Base-by-base conservation (phyloP, 2,888 invertebrate genomes). In the Microchrysa polita region DNA sequence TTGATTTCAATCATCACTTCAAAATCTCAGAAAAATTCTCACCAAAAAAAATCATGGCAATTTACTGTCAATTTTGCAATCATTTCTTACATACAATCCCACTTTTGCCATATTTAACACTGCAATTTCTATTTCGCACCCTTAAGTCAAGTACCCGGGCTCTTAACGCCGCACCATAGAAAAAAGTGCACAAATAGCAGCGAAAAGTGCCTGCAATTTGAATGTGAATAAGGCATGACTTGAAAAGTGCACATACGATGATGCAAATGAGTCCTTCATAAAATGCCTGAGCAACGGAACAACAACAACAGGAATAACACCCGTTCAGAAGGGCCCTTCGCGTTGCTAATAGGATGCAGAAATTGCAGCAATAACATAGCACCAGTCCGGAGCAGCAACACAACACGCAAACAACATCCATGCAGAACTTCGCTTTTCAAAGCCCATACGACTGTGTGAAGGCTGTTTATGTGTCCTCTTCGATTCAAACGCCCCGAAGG, bases 271-370 rank as follows among this genome's bases (percentile, higher is more conserved):
- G 57, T 34, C 34, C 9, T 40, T 57, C 20, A 18, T 40, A 52
- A n/a, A n/a, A 20, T 22, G 20, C 34, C n/a, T 22, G 57, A 18
- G 7, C 34, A 48, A 34, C 27, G 55, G 7, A 53, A 57, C 9
- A 53, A 23, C 57, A 69, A 69, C 55, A 57, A 20, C n/a, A 42
- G 42, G 4, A 34, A n/a, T n/a, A n/a, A n/a, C n/a, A n/a, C n/a
- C 27, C 27, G 27, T 34, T 7, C 27, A 34, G 40, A 34, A 55
- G 55, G 34, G 69, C 40, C 18, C 69, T 69, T 22, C 55, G 53
- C 53, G 23, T 9, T 55, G 55, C 67, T 53, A 34, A 55, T 67
- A 67, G 67, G 34, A 69, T 69, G 69, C 69, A 69, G 69, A 69
- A 69, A 57, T 55, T 69, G 69, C 69, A 69, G 48, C 57, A 57